Percentiles rank a stretch among this genome's conserved stretches.
phyloP scores from a whole-genome alignment of 2,888 invertebrate genomes.

The Cremastobaeus sp. region DNA sequence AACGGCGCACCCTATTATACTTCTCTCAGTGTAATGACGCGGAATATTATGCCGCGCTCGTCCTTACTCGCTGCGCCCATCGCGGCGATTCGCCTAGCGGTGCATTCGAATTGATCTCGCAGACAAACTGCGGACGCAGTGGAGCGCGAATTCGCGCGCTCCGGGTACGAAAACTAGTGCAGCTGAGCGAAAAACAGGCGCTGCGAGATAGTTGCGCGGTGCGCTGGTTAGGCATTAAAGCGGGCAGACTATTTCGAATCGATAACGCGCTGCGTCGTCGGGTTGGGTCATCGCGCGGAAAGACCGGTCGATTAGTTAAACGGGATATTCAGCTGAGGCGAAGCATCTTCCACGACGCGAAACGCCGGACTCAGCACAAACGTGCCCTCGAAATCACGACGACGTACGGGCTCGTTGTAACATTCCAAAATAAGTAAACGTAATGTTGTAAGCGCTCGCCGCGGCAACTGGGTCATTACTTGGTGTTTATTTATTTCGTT shows the following conservation, averaged over 20 bases:
- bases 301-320: slow-evolving; percentile 58
- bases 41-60: slow-evolving; percentile 20
- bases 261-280: slow-evolving; percentile 59
- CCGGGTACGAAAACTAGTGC: not conserved
- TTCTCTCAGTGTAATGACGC: no score
- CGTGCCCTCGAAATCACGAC: not conserved
- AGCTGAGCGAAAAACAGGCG: slow-evolving; percentile 8
- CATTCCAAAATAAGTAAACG: no score
- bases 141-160: not conserved
- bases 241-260: slow-evolving; percentile 55
- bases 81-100: no score
- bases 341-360: slow-evolving; percentile 25
- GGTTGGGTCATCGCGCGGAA: slow-evolving; percentile 59
- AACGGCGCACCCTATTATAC: no score
- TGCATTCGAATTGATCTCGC: slow-evolving; percentile 8
- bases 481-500: no score
- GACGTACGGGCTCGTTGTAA: no score
- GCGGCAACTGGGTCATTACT: no score
- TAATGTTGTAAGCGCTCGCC: no score
- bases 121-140: no score
- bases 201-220: slow-evolving; percentile 34
- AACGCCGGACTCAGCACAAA: not conserved
- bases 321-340: slow-evolving; percentile 38
- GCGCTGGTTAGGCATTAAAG: slow-evolving; percentile 42
- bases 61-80: slow-evolving; percentile 2